Evolutionary conservation across 2,113 vertebrate genomes (phyloP).

Genomic region (Microcebus lehilahytsara): DNA sequence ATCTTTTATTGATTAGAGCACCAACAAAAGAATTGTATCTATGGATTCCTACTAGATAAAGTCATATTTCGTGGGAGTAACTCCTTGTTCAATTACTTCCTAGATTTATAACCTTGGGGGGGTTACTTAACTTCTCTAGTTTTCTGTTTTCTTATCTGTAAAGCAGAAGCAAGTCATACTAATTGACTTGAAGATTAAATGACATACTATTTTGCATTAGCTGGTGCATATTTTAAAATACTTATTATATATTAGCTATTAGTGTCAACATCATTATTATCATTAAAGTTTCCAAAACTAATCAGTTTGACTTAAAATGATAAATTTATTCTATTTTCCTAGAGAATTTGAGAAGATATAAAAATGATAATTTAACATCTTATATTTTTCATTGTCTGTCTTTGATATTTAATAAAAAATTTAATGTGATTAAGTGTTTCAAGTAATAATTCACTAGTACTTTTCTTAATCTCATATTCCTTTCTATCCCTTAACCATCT

Average conservation of each 20-base stretch:
- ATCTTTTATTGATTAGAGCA: background rate
- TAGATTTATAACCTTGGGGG: slow-evolving; percentile 41
- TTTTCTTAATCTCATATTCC: background rate
- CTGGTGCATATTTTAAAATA: background rate
- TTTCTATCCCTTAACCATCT: background rate
- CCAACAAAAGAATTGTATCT: background rate
- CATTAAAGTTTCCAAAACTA: background rate
- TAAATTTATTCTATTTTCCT: background rate
- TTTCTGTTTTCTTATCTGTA: background rate
- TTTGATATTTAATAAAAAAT: background rate
- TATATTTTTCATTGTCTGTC: background rate
- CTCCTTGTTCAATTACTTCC: background rate
- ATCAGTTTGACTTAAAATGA: background rate
- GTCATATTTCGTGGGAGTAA: background rate
- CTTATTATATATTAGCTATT: background rate
- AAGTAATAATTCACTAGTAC: background rate
- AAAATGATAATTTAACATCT: background rate
- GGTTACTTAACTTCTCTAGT: slow-evolving; percentile 40
- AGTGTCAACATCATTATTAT: background rate
- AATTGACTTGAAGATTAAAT: background rate
- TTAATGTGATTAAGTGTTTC: background rate
- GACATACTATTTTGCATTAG: background rate
- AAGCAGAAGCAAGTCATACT: background rate
- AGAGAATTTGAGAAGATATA: background rate
- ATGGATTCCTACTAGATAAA: background rate